Percentiles rank a stretch among this genome's conserved stretches.
phyloP scores from a whole-genome alignment of 2,113 vertebrate genomes.

The Dicrurus megarhynchus region DNA sequence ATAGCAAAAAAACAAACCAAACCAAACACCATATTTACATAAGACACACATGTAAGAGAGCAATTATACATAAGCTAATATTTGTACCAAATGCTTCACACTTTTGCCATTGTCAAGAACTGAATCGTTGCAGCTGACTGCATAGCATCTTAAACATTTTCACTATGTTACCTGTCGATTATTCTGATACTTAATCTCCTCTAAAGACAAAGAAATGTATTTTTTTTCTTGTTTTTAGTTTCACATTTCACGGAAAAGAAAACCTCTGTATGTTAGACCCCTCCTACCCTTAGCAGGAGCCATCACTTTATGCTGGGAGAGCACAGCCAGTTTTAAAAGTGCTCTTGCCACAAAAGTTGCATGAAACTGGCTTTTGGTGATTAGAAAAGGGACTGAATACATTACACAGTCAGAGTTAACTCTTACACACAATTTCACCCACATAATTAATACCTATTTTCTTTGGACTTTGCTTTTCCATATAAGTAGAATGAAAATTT shows the following conservation, averaged over 20 bases:
- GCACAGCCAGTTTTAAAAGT: neutral
- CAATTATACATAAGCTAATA: neutral
- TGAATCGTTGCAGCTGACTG: neutral
- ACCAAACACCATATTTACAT: neutral
- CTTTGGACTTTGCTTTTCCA: neutral
- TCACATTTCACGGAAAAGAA: neutral
- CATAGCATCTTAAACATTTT: neutral
- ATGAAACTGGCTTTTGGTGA: neutral
- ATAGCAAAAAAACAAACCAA: neutral
- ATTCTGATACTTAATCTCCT: neutral
- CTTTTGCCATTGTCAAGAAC: neutral
- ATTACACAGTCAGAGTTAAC: neutral
- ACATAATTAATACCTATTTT: neutral
- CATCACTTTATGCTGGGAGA: neutral
- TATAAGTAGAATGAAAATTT: neutral
- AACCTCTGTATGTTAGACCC: fast-evolving
- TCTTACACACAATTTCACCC: neutral
- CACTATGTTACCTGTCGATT: neutral
- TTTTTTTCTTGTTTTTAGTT: neutral
- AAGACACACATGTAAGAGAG: neutral
- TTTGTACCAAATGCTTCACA: neutral
- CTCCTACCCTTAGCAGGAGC: neutral
- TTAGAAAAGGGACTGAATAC: neutral
- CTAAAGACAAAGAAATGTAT: neutral
- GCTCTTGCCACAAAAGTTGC: neutral